Base-by-base conservation (phyloP, 2,888 invertebrate genomes). In the Xylota sylvarum region DNA sequence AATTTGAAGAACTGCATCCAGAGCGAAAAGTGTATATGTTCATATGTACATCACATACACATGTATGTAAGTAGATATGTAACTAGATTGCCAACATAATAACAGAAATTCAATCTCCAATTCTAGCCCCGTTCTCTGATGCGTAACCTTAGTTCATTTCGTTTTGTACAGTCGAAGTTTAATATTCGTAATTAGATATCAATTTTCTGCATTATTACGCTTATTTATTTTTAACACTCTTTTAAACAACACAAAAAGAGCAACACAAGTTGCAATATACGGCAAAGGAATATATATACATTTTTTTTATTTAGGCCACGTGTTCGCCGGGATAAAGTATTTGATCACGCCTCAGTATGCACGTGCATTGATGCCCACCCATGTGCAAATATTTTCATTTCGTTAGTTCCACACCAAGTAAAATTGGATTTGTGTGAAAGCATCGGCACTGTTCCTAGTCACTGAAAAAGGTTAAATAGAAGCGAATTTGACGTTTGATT, bases 131-230 rank as follows among this genome's bases (percentile, higher is more conserved):
- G 0, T 5, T 17, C 17, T 5, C 7, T 50, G 12, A 1, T 30
- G 40, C 14, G 12, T 58, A 73, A 62, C 60, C 62, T 50, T 40
- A 37, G 60, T 52, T 50, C 73, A 62, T 27, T 73, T 50, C 50
- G 50, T 62, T 60, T 73, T 70, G 56, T 46, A 46, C 27, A 77
- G 27, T 32, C 19, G 14, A 55, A 50, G 17, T 74, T 64, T 62
- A 27, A 62, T 74, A 74, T 81, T 81, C 67, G 77, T 86, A 81
- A 90, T 90, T 90, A 90, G 90, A 90, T 90, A 90, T 91, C 90
- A 91, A 92, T 92, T 91, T 92, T 91, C 90, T 90, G 91, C 92
- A 90, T 91, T 91, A 91, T 91, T 91, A 91, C 89, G 88, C 84
- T 88, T 89, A 74, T 81, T 81, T 74, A 81, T 32, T 74, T 81